Evolutionary conservation across 2,113 vertebrate species (phyloP).

Genomic region (Cochlearius cochlearius): DNA sequence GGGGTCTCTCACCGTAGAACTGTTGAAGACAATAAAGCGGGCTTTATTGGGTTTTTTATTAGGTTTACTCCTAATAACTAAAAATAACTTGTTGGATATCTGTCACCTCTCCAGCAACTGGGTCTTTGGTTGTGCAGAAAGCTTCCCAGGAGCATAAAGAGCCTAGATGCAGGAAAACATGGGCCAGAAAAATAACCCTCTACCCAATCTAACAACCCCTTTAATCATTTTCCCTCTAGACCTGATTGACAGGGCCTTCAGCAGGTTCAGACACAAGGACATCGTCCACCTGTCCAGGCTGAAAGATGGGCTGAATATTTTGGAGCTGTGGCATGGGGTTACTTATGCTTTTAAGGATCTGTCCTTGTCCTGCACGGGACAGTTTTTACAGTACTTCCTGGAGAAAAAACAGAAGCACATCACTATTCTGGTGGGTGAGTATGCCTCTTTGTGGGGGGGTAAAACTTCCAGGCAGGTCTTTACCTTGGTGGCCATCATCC

Average conservation of each 20-base stretch:
- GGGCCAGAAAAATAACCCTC: not conserved
- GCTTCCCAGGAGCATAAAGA: not conserved
- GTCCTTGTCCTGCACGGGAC: slow-evolving; percentile 85
- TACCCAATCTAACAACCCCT: not conserved
- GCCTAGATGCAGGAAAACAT: not conserved
- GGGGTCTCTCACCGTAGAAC: not conserved
- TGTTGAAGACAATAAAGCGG: not conserved
- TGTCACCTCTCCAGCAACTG: not conserved
- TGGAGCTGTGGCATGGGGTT: slow-evolving; percentile 91
- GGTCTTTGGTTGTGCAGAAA: not conserved
- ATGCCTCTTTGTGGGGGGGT: not conserved
- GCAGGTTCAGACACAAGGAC: slow-evolving; percentile 80
- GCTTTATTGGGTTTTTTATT: not conserved
- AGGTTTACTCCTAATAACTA: not conserved
- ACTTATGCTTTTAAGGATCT: slow-evolving; percentile 92
- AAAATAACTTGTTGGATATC: not conserved
- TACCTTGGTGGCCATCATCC: not conserved
- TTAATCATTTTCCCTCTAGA: slow-evolving; percentile 55
- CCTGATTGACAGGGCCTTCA: slow-evolving; percentile 79
- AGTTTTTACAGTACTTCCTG: slow-evolving; percentile 88
- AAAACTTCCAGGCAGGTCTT: not conserved
- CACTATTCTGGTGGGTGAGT: slow-evolving; percentile 87
- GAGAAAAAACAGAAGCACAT: slow-evolving; percentile 74
- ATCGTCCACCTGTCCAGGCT: slow-evolving; percentile 74
- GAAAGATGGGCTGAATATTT: slow-evolving; percentile 76